These are phyloP conservation scores for Acrobeloides nanus DNA, from an alignment of 2,888 invertebrate species.

Conservation along the genomic window DNA sequence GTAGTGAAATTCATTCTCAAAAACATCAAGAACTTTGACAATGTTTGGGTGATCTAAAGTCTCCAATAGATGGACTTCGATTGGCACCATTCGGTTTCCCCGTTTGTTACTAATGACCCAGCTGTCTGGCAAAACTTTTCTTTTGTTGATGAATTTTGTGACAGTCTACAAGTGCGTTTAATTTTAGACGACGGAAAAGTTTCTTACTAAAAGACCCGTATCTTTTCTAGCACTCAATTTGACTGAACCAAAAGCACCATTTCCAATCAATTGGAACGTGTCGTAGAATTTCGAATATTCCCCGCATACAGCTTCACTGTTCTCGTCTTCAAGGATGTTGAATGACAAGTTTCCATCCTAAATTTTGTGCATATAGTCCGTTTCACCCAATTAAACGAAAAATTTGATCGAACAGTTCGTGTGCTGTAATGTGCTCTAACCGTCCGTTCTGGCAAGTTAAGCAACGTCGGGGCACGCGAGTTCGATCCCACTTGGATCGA, in stretches of 20 bases:
- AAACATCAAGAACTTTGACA: conserved; percentile 65
- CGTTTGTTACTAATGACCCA: conserved; percentile 59
- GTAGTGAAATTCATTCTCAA: conserved; percentile 66
- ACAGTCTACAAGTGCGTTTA: conserved; percentile 59
- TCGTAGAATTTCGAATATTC: conserved; percentile 61
- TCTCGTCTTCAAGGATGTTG: conserved; percentile 20
- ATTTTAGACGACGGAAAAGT: background rate
- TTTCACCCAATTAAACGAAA: too few relatives aligned
- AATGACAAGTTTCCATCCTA: conserved; percentile 11
- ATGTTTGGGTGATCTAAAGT: conserved; percentile 67
- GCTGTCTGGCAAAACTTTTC: conserved; percentile 65
- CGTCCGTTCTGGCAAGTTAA: too few relatives aligned
- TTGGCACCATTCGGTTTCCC: conserved; percentile 58
- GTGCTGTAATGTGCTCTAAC: too few relatives aligned
- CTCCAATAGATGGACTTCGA: conserved; percentile 66
- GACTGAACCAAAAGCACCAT: conserved; percentile 69
- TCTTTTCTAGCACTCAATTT: conserved; percentile 65
- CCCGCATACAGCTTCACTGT: conserved; percentile 24
- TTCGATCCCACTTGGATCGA: too few relatives aligned
- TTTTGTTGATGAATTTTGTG: conserved; percentile 67
- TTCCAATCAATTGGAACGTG: conserved; percentile 65
- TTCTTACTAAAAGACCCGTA: conserved; percentile 60
- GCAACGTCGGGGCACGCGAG: too few relatives aligned
- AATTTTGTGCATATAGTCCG: too few relatives aligned
- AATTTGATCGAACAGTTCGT: too few relatives aligned